Base-by-base conservation (phyloP, 1,140 invertebrate genomes). In the Sipha flava region DNA sequence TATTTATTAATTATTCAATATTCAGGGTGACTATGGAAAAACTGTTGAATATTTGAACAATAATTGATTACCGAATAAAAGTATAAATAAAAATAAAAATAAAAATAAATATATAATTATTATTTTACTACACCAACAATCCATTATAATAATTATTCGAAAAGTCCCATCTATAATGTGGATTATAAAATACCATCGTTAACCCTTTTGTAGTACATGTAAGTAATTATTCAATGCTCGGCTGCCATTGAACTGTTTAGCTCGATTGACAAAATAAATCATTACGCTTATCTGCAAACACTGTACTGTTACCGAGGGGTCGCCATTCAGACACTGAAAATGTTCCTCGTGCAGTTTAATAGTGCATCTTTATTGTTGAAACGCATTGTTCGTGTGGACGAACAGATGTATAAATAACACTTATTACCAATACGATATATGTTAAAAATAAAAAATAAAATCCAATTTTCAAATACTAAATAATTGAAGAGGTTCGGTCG, bases 261-360 rank as follows among this genome's bases (percentile, higher is more conserved):
- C 40, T 45, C 66, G 26, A 70, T 70, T 47, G 66, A 70, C 66
- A 70, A 70, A 70, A 47, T 40, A 70, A 68, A 70, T 70, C 66
- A 70, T 70, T 70, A 70, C 43, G 40, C 66, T 70, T 70, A 70
- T 70, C 43, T 70, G 64, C 64, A 47, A 70, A 70, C 66, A 70
- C 23, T 43, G 21, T 64, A n/a, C n/a, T n/a, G n/a, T n/a, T n/a
- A 21, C 34, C 21, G 37, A 66, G 34, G 64, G 64, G 64, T 66
- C 21, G 21, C n/a, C 10, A 23, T 66, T 66, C 43, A 40, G 37
- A 43, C 21, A 66, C n/a, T n/a, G 64, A 37, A 66, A 66, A 9
- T 14, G 37, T 16, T 23, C 21, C 37, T n/a, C 26, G 14, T 43
- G 31, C 43, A 43, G 23, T 23, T 43, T 66, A 10, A 43, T 43